Percentiles rank a stretch among this genome's conserved stretches.
These are phyloP conservation scores for Clarias laeviceps DNA, from an alignment of 2,797 vertebrate genomes.

Conservation along the genomic window DNA sequence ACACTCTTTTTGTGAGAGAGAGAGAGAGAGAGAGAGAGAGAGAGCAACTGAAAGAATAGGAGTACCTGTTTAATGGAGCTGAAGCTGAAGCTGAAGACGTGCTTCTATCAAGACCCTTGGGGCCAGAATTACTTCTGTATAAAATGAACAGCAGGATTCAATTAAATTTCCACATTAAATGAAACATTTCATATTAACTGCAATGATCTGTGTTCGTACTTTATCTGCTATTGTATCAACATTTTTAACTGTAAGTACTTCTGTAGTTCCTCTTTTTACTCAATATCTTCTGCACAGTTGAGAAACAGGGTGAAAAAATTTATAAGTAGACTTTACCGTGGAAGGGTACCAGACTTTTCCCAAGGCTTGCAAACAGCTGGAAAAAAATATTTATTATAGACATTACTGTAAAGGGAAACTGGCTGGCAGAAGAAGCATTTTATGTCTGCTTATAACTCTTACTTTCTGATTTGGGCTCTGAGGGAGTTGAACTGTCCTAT, in stretches of 20 bases:
- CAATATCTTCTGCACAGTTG: not conserved
- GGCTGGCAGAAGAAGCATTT: not conserved
- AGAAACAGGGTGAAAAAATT: not conserved
- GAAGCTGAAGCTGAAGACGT: constrained; percentile 26
- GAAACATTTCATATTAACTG: not conserved
- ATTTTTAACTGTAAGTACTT: too few species aligned
- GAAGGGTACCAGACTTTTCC: constrained; percentile 79
- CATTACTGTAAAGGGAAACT: not conserved
- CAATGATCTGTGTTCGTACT: not conserved
- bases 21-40: not conserved
- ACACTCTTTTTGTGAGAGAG: not conserved
- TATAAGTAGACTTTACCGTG: constrained; percentile 71
- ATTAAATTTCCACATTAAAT: constrained; percentile 18
- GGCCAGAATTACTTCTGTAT: constrained; percentile 64
- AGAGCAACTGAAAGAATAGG: not conserved
- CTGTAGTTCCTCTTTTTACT: not conserved
- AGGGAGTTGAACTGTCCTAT: constrained; percentile 70
- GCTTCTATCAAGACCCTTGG: constrained; percentile 53
- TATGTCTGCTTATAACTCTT: constrained; percentile 7
- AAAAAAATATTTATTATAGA: not conserved
- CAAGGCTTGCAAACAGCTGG: constrained; percentile 70
- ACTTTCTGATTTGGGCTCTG: constrained; percentile 61
- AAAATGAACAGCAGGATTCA: constrained; percentile 39
- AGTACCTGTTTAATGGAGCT: constrained; percentile 61
- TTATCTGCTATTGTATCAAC: not conserved